phyloP scores from a whole-genome alignment of 2,113 vertebrate species.

The Ailuropoda melanoleuca region DNA sequence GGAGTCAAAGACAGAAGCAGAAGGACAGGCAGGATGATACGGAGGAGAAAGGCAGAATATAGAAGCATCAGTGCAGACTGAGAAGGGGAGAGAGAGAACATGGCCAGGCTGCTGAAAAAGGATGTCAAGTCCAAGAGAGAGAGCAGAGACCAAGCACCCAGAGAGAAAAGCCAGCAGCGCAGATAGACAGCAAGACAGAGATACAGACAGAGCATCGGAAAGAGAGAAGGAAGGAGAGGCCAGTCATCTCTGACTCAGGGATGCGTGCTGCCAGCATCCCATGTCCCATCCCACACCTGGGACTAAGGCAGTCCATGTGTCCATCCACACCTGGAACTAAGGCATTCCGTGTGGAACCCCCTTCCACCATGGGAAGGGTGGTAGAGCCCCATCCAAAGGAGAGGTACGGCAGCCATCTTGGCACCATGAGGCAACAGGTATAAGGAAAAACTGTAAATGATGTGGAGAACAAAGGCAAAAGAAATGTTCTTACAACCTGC shows the following conservation, averaged over 20 bases:
- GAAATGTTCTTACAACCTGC: no score
- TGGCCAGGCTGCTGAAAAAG: no score
- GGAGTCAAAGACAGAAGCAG: not conserved
- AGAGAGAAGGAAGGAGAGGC: not conserved
- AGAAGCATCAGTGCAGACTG: not conserved
- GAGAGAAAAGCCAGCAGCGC: not conserved
- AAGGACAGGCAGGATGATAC: not conserved
- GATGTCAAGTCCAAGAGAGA: no score
- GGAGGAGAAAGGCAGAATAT: not conserved
- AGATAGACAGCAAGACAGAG: rapidly evolving
- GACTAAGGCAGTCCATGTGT: not conserved
- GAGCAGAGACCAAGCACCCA: not conserved
- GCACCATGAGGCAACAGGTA: not conserved
- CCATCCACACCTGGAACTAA: no score
- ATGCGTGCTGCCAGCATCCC: not conserved
- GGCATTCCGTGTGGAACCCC: not conserved
- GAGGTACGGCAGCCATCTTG: not conserved
- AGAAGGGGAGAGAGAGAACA: not conserved
- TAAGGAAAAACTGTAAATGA: not conserved
- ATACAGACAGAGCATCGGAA: not conserved
- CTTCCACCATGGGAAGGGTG: not conserved
- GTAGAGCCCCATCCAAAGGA: not conserved
- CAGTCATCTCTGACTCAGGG: not conserved
- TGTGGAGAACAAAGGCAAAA: not conserved
- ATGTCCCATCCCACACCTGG: not conserved